Percentiles rank a stretch among this genome's conserved stretches.
Evolutionary conservation across 2,113 vertebrate species (phyloP).

Genomic region (Hippopotamus amphibius): DNA sequence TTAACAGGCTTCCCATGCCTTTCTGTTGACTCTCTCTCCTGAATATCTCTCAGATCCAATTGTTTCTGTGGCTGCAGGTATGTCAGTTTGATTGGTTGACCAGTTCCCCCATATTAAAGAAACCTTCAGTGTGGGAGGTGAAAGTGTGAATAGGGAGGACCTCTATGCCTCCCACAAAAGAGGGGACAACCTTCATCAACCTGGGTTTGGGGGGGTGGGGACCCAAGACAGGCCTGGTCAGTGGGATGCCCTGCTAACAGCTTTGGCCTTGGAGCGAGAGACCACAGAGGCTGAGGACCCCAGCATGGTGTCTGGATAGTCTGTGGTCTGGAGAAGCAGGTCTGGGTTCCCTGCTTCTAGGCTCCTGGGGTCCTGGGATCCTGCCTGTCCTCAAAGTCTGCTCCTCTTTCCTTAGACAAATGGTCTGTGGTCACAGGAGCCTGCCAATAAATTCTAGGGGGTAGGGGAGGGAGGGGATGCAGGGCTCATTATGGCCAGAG

Average conservation of each 20-base stretch:
- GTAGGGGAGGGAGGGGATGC: background rate
- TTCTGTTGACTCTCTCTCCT: background rate
- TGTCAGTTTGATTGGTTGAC: background rate
- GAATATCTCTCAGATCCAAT: background rate
- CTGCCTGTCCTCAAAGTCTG: background rate
- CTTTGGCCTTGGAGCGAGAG: background rate
- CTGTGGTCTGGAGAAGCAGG: background rate
- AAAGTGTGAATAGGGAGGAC: background rate
- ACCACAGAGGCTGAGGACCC: background rate
- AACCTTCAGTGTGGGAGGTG: background rate
- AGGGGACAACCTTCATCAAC: too few relatives aligned
- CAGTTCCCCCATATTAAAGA: background rate
- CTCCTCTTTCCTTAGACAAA: background rate
- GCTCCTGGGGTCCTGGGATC: background rate
- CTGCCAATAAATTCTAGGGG: background rate
- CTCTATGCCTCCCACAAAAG: background rate
- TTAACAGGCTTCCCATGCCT: background rate
- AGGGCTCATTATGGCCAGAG: background rate
- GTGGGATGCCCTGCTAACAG: background rate
- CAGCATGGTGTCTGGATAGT: fast-evolving
- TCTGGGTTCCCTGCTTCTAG: background rate
- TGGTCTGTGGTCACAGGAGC: background rate
- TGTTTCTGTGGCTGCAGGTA: background rate
- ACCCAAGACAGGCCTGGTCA: background rate
- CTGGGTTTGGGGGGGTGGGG: background rate